These are phyloP conservation scores for Dendrophyllia cribrosa DNA, from an alignment of 64 coral and sea anemone genomes.

Conservation along the genomic window DNA sequence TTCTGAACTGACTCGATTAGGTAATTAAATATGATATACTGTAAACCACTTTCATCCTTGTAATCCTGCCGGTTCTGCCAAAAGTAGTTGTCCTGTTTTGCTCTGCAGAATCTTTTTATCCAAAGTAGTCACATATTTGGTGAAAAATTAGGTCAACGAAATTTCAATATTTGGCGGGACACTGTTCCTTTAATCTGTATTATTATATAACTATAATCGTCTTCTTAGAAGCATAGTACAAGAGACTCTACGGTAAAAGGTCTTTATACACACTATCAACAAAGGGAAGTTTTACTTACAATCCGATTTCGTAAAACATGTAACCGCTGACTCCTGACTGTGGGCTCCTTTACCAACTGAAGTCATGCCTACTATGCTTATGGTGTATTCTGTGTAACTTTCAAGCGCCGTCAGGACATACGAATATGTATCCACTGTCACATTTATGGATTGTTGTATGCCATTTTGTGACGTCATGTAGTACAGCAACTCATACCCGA, in stretches of 20 bases:
- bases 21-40: no score
- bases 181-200: not conserved
- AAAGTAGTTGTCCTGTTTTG: no score
- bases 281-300: not conserved
- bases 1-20: no score
- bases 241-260: no score
- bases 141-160: no score
- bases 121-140: no score
- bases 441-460: not conserved
- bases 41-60: no score
- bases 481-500: constrained; percentile 40
- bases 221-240: not conserved
- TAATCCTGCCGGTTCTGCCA: no score
- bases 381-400: constrained; percentile 9
- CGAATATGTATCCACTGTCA: not conserved
- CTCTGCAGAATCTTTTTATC: no score
- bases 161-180: no score
- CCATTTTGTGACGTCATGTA: not conserved
- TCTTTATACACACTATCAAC: no score
- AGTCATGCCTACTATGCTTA: constrained; percentile 7
- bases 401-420: not conserved
- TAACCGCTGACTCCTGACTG: not conserved
- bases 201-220: not conserved
- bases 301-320: not conserved
- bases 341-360: not conserved